Percentiles rank a stretch among this genome's conserved stretches.
These are phyloP conservation scores for Semotilus atromaculatus DNA, from an alignment of 2,797 vertebrate genomes.

Conservation along the genomic window DNA sequence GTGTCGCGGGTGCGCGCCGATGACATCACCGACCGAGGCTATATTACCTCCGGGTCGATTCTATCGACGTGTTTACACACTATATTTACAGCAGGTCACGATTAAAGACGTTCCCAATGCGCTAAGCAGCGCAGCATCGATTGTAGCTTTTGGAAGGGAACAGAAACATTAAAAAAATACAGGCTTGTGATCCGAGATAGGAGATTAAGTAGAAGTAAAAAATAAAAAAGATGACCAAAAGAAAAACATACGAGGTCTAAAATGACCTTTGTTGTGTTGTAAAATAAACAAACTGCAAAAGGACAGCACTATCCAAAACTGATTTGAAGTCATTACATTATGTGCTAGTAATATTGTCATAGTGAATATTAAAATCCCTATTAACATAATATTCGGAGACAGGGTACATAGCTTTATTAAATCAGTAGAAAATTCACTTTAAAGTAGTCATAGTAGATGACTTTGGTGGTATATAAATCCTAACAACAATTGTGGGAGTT, in stretches of 20 bases:
- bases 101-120: too few species aligned
- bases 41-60: too few species aligned
- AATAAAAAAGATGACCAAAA: neutral
- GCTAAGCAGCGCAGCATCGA: too few species aligned
- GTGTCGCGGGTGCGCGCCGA: too few species aligned
- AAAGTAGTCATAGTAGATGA: neutral
- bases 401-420: neutral
- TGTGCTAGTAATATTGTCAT: neutral
- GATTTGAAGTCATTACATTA: neutral
- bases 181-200: neutral
- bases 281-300: neutral
- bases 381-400: neutral
- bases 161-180: neutral
- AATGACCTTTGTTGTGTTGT: neutral
- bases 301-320: neutral
- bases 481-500: neutral
- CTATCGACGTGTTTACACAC: too few species aligned
- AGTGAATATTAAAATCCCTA: conserved; percentile 15
- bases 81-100: too few species aligned
- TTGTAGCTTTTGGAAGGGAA: too few species aligned
- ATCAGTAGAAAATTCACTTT: neutral
- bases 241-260: neutral
- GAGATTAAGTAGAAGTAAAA: neutral
- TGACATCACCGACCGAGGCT: too few species aligned
- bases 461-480: neutral